Evolutionary conservation across 1,140 invertebrate genomes (phyloP).

Genomic region (Hycleus phaleratus): DNA sequence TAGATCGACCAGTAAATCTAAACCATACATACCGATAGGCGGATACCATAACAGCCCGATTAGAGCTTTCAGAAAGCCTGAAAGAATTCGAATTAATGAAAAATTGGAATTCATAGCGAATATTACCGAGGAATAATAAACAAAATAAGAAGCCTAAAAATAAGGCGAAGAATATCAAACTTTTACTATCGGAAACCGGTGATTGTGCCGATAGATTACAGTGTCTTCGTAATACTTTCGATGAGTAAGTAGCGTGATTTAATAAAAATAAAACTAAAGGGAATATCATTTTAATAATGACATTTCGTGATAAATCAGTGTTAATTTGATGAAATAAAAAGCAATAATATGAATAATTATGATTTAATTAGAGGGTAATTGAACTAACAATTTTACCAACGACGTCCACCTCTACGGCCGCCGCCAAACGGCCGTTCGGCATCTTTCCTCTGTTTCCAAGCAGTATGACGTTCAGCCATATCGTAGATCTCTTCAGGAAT

Average conservation of each 20-base stretch:
- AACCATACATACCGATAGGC: conserved; percentile 40
- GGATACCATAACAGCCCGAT: conserved; percentile 28
- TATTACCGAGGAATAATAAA: conserved; percentile 4
- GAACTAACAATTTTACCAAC: too few relatives aligned
- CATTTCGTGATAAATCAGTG: too few relatives aligned
- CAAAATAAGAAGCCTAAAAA: conserved; percentile 2
- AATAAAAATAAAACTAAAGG: too few relatives aligned
- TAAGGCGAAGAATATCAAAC: background rate
- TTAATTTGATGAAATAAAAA: too few relatives aligned
- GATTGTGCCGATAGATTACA: too few relatives aligned
- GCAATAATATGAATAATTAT: too few relatives aligned
- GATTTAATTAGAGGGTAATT: too few relatives aligned
- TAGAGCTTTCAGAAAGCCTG: conserved; percentile 34
- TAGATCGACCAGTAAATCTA: conserved; percentile 41
- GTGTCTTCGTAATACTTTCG: too few relatives aligned
- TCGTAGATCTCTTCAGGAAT: conserved; percentile 61
- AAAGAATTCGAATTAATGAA: conserved; percentile 37
- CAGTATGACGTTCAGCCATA: conserved; percentile 63
- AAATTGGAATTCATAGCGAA: background rate
- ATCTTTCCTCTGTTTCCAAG: conserved; percentile 49
- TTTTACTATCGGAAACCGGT: too few relatives aligned
- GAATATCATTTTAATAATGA: too few relatives aligned
- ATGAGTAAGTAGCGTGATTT: too few relatives aligned
- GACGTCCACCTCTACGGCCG: conserved; percentile 13
- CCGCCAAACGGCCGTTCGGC: conserved; percentile 42